Conservation (phyloP, 2,797 vertebrate genomes). For the Pseudopleuronectes americanus region DNA sequence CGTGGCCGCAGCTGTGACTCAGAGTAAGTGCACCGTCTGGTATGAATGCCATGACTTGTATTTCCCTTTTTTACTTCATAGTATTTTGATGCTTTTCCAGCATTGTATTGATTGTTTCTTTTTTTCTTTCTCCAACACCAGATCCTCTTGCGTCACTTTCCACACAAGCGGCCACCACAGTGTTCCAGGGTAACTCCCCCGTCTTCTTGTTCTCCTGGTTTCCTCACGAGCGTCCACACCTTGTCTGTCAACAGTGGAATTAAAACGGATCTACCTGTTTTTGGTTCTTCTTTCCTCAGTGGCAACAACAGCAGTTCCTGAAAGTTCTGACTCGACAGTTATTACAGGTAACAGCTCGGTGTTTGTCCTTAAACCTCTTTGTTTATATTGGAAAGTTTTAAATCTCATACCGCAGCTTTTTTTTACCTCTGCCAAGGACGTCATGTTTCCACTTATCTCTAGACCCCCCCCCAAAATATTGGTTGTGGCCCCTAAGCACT, state of each 20-base stretch:
- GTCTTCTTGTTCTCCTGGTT: not conserved
- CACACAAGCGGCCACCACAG: conserved; percentile 34
- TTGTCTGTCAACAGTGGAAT: not conserved
- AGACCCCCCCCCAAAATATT: no score
- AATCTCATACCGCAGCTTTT: no score
- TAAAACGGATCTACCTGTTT: not conserved
- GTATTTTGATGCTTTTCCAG: no score
- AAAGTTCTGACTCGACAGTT: conserved; percentile 50
- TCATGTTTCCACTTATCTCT: no score
- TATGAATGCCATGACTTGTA: not conserved
- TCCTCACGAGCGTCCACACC: not conserved
- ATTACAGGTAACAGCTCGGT: conserved; percentile 69
- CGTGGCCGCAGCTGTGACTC: not conserved
- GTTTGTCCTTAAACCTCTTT: not conserved
- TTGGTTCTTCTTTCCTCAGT: conserved; percentile 30
- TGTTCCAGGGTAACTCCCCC: conserved; percentile 55
- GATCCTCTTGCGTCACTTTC: conserved; percentile 22
- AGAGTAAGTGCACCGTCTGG: conserved; percentile 38
- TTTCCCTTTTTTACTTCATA: not conserved
- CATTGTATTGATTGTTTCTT: not conserved
- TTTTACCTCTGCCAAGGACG: no score
- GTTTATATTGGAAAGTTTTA: not conserved
- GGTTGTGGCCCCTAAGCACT: no score
- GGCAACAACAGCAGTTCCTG: conserved; percentile 52
- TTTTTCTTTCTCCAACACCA: conserved; percentile 6